Evolutionary conservation across 30 jellyfish, hydroid and myxozoan species (phyloP), one percentile per base, ranked within the genome.

Genomic region (Aurelia sp.): DNA sequence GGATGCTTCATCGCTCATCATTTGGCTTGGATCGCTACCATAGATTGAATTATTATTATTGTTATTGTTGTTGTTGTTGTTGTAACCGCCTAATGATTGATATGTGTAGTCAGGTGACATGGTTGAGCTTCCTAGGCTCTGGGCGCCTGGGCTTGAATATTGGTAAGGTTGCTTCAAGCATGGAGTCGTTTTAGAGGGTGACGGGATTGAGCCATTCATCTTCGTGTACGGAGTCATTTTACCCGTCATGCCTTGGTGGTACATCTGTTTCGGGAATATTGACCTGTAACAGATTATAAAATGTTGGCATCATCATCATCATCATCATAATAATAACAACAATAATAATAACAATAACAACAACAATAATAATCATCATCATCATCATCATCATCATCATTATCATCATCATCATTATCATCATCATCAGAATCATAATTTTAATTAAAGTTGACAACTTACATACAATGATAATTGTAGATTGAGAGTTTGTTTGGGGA

Each of bases 221-320:
- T 89, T 94, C 13, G 98, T 76, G 91, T 87, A 93, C 3, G 91
- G 96, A 66, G 92, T 79, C 83, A 94, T 89, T 69, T 94, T 94
- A 60, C 92, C 74, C 20, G 89, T 71, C 82, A 93, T 73, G 23
- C 91, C 90, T 41, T 93, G 96, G 69, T 91, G 97, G 82, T 94
- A 94, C 96, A 94, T 94, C 76, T 94, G 97, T 55, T 94, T 94
- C 20, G 96, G 99, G 62, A 94, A 94, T 63, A 94, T 75, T 22
- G 99, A 94, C 86, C 99, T 94, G 57, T 22, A 86, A 77, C 23
- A 40, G 55, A 44, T 27, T 27, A 27, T 0, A 27, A 27, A 27
- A 27, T 27, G 33, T 27, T 27, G 33, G 33, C 33, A 27, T 27
- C 33, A 27, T 27, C 2, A 27, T 27, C 2, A 27, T 27, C 33